A percentile compares a stretch with the other conserved stretches of the same genome.
Conservation (phyloP, 2,113 vertebrate species). For the Raja brachyura region DNA sequence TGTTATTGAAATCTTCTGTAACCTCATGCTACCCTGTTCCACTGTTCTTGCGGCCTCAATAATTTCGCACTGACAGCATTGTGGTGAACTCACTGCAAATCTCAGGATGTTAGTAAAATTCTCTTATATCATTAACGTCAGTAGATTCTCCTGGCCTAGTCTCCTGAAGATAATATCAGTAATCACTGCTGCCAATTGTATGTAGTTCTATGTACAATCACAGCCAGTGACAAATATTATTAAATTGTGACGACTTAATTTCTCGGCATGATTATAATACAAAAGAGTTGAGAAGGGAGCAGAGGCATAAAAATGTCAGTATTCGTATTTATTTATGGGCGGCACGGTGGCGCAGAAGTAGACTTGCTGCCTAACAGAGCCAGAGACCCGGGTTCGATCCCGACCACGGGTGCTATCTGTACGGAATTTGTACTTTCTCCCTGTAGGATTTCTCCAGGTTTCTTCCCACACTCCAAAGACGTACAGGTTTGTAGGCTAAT, state of each 20-base stretch:
- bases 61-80: neutral
- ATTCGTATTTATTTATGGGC: no score
- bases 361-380: no score
- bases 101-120: conserved; percentile 3
- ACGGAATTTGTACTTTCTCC: no score
- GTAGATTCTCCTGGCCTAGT: neutral
- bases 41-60: neutral
- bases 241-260: neutral
- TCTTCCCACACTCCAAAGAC: no score
- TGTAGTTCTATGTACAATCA: neutral
- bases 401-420: no score
- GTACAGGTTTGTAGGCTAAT: no score
- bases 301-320: no score
- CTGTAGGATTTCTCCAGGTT: no score
- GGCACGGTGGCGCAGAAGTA: no score
- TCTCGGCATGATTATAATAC: neutral
- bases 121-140: neutral
- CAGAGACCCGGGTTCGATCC: no score
- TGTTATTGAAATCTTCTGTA: conserved; percentile 21
- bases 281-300: neutral
- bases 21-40: conserved; percentile 2
- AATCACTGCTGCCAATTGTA: neutral
- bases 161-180: neutral
- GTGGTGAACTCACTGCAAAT: neutral
- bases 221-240: neutral